A percentile compares a stretch with the other conserved stretches of the same genome.
Evolutionary conservation across 2,113 vertebrate species (phyloP).

Genomic region (Cricetomys ansorgei): DNA sequence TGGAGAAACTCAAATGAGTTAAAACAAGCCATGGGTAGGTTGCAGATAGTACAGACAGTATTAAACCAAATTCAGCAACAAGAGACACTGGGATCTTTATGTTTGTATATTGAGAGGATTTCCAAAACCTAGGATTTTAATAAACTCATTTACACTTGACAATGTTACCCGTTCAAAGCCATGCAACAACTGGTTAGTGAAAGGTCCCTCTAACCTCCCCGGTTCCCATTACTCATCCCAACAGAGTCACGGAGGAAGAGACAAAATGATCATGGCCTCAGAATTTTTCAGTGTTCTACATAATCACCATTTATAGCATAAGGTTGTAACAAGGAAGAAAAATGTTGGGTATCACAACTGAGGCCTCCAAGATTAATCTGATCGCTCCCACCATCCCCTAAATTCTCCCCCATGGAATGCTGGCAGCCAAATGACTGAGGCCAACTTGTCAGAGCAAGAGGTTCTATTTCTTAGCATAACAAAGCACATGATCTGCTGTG

Average conservation of each 20-base stretch:
- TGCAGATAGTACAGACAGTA: neutral
- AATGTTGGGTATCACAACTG: neutral
- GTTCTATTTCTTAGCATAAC: conserved; percentile 33
- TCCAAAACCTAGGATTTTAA: neutral
- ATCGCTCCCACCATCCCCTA: neutral
- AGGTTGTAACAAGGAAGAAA: neutral
- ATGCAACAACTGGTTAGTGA: neutral
- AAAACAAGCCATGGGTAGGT: neutral
- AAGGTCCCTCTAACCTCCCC: neutral
- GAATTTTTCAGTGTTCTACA: neutral
- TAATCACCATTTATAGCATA: neutral
- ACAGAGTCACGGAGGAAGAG: neutral
- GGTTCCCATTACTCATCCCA: neutral
- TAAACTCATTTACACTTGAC: neutral
- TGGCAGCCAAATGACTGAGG: neutral
- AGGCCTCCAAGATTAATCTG: neutral
- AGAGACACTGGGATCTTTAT: neutral
- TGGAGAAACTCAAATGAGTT: neutral
- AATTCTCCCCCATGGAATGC: neutral
- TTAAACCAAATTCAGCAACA: neutral
- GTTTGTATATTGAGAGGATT: neutral
- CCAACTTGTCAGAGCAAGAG: neutral
- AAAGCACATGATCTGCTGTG: conserved; percentile 74
- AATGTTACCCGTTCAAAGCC: neutral
- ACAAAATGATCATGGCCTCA: neutral